These are phyloP conservation scores for Heliornis fulica DNA, from an alignment of 2,113 vertebrate species.

Conservation along the genomic window DNA sequence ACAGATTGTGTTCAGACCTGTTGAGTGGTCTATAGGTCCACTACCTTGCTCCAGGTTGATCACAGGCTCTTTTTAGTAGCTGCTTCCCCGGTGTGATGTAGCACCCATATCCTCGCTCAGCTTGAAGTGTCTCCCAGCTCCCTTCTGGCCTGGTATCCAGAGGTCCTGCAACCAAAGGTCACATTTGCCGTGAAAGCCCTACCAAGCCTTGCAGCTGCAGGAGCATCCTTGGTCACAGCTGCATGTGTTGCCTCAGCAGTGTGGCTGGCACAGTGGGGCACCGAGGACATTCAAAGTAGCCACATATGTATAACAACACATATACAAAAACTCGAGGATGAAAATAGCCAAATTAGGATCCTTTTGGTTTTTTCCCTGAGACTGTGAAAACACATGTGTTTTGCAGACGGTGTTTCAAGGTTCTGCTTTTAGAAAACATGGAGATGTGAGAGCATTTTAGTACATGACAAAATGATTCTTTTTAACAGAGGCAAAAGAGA, in stretches of 20 bases:
- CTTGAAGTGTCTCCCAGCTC: not conserved
- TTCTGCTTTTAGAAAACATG: slow-evolving; percentile 20
- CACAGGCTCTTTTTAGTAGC: not conserved
- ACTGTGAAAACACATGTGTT: not conserved
- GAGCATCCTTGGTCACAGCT: not conserved
- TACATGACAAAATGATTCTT: not conserved
- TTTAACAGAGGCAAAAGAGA: not conserved
- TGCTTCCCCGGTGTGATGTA: not conserved
- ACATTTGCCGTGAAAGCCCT: not conserved
- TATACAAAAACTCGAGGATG: not conserved
- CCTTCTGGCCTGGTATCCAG: not conserved
- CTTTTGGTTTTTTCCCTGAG: not conserved
- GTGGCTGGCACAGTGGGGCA: not conserved
- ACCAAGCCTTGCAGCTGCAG: not conserved
- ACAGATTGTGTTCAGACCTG: not conserved
- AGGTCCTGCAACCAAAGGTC: not conserved
- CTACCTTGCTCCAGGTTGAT: not conserved
- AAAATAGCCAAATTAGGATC: not conserved
- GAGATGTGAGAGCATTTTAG: not conserved
- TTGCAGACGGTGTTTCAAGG: not conserved
- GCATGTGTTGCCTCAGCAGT: not conserved
- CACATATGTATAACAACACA: not conserved
- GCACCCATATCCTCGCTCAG: not conserved
- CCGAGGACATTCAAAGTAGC: rapidly evolving
- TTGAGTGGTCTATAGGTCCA: not conserved